A percentile compares a stretch with the other conserved stretches of the same genome.
Evolutionary conservation across 2,797 vertebrate species (phyloP).

Genomic region (Erethizon dorsatum): DNA sequence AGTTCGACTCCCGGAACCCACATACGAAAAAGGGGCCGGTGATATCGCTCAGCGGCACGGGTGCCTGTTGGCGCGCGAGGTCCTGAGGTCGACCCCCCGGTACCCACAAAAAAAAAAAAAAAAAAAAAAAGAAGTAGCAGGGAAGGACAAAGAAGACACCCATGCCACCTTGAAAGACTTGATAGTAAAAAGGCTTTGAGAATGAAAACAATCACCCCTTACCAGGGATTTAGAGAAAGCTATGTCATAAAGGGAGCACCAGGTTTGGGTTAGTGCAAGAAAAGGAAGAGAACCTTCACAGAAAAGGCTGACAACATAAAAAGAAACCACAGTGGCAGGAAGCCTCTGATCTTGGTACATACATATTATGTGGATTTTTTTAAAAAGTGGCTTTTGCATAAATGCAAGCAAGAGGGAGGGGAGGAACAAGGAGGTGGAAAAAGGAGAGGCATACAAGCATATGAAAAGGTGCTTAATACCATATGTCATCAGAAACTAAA

Average conservation of each 20-base stretch:
- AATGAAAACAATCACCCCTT: not conserved
- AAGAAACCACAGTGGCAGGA: constrained; percentile 51
- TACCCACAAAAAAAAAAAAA: no score
- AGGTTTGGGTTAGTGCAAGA: not conserved
- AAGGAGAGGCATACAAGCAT: not conserved
- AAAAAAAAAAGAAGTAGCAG: not conserved
- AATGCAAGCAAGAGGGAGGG: not conserved
- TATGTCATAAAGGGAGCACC: not conserved
- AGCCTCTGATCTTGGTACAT: not conserved
- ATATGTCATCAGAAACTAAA: not conserved
- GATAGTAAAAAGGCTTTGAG: not conserved
- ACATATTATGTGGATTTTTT: not conserved
- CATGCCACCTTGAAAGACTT: not conserved
- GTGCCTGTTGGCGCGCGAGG: no score
- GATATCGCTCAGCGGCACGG: no score
- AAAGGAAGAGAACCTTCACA: not conserved
- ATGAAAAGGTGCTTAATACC: not conserved
- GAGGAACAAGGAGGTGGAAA: not conserved
- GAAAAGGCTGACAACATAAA: not conserved
- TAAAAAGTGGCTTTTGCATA: not conserved
- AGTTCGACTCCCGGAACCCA: no score
- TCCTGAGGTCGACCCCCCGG: no score
- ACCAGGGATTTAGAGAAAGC: not conserved
- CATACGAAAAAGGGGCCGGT: no score
- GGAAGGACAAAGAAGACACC: not conserved